Base-by-base conservation (phyloP, 2,113 vertebrate species). In the Rhinoderma darwinii region DNA sequence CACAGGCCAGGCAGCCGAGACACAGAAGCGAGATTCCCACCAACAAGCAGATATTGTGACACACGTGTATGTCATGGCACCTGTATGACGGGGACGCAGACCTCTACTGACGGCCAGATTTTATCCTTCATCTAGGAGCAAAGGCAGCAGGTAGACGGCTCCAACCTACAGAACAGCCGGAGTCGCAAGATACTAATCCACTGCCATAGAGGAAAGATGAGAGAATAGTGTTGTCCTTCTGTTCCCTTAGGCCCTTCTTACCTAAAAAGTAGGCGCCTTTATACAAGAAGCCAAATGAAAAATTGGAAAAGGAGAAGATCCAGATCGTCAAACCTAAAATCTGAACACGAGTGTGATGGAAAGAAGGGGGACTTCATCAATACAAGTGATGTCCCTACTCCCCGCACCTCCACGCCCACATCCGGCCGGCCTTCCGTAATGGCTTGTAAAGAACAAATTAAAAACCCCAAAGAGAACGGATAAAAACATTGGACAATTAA, bases 401-500 rank as follows among this genome's bases (percentile, higher is more conserved):
- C 54, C 9, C 11, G 3, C 59, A n/a, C 11, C n/a, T 32, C 61
- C 54, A 1, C 11, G 3, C 59, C 59, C 11, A 4, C n/a, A 12
- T 4, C n/a, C 8, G 12, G 14, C 61, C 9, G 6, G 35, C 66
- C 66, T 18, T 18, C 66, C 43, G 68, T 8, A 43, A 74, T 14
- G 72, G 11, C 72, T 11, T 12, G 37, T n/a, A 10, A 61, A 11
- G 50, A 70, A 72, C 63, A 86, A 44, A 81, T 61, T 20, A 47
- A 51, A 22, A 76, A 30, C 85, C 56, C 61, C 50, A 81, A n/a
- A n/a, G 39, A 82, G 41, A 82, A 74, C n/a, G 41, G 86, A 30
- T 74, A 82, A 81, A 87, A 82, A 87, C 51, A 75, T 87, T 51
- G 54, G 35, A 82, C 68, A 82, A 75, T 82, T 82, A 50, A 56